These are phyloP conservation scores for Brachionus sp. DNA, from an alignment of 1,140 invertebrate species.

Conservation along the genomic window DNA sequence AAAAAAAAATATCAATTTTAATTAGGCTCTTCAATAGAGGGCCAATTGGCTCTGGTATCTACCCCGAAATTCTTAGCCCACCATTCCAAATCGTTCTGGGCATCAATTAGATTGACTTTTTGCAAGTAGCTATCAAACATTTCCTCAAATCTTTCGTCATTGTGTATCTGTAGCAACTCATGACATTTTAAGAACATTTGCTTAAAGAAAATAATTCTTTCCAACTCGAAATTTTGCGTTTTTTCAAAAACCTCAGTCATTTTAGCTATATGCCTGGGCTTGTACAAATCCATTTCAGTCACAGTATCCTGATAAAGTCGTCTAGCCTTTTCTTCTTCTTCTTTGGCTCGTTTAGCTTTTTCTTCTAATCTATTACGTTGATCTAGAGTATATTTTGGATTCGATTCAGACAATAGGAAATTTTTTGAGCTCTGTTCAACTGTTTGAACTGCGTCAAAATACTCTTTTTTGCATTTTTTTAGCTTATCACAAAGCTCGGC, in stretches of 20 bases:
- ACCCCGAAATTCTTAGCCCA: conserved; percentile 30
- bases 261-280: conserved; percentile 82
- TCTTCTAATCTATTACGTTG: conserved; percentile 95
- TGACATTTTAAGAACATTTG: conserved; percentile 13
- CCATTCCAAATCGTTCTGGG: not conserved
- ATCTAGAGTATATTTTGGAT: conserved; percentile 86
- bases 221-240: conserved; percentile 90
- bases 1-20: not conserved
- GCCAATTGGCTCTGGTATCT: conserved; percentile 22
- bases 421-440: conserved; percentile 88
- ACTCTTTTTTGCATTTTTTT: conserved; percentile 84
- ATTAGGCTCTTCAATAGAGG: conserved; percentile 24
- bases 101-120: not conserved
- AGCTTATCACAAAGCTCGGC: conserved; percentile 77
- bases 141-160: not conserved
- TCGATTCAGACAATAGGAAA: conserved; percentile 87
- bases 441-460: conserved; percentile 90
- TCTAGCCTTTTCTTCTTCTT: conserved; percentile 81
- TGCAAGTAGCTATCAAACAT: not conserved
- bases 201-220: conserved; percentile 62
- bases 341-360: conserved; percentile 81
- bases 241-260: conserved; percentile 76
- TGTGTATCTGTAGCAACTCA: conserved; percentile 18
- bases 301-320: conserved; percentile 87
- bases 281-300: conserved; percentile 87